A percentile compares a stretch with the other conserved stretches of the same genome.
These are phyloP conservation scores for Acanthosepion pharaonis DNA, from an alignment of 2,888 invertebrate genomes.

Conservation along the genomic window DNA sequence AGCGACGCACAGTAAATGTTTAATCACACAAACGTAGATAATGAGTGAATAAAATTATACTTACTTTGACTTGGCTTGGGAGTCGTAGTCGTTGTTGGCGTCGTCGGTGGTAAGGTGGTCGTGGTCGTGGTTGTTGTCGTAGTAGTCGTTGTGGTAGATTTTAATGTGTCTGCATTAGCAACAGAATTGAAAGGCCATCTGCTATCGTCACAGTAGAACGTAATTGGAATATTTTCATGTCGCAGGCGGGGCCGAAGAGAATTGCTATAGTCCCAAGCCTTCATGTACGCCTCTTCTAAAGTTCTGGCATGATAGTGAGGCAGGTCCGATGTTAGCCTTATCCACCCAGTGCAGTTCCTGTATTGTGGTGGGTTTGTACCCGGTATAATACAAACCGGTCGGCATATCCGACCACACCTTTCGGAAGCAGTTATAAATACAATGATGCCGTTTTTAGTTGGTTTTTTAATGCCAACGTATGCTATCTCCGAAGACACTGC, in stretches of 20 bases:
- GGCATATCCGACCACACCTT: conserved; percentile 59
- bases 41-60: no score
- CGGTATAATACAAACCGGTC: conserved; percentile 52
- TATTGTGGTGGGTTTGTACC: conserved; percentile 36
- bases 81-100: neutral
- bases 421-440: conserved; percentile 58
- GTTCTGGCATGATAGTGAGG: conserved; percentile 61
- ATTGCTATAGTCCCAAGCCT: conserved; percentile 62
- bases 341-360: conserved; percentile 25
- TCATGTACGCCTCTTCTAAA: conserved; percentile 61
- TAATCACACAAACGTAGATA: no score
- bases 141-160: neutral
- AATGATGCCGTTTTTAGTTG: conserved; percentile 51
- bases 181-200: conserved; percentile 36
- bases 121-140: neutral
- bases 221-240: conserved; percentile 60
- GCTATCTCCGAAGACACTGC: conserved; percentile 53
- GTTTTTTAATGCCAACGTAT: conserved; percentile 56
- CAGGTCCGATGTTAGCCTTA: neutral
- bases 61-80: no score
- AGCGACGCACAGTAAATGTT: no score
- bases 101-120: neutral
- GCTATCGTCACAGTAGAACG: conserved; percentile 68
- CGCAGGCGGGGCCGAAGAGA: conserved; percentile 60
- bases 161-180: neutral